Base-by-base conservation (phyloP, 1,140 invertebrate genomes). In the Eubasilissa regina region DNA sequence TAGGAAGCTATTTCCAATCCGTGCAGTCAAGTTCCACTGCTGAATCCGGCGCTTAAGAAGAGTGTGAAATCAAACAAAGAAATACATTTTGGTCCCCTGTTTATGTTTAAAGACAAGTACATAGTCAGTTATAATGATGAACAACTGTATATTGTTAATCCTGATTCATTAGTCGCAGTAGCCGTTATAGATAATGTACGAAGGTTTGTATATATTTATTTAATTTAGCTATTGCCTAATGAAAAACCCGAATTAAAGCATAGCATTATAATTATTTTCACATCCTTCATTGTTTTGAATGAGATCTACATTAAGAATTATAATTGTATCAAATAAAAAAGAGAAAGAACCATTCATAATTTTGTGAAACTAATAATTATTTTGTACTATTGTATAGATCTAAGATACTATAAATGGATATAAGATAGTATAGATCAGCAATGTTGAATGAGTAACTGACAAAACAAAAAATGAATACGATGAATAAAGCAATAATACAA, bases 141-240 rank as follows among this genome's bases (percentile, higher is more conserved):
- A 74, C 85, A 91, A 68, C 87, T 97, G 11, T 94, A 94, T 84
- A 89, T 97, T 13, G 86, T 97, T 13, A 93, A 97, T 90, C 92
- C 95, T 19, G 85, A 90, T 25, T 86, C 89, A 13, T 85, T 92
- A 9, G 88, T 87, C 15, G 89, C 92, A 4, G 86, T 92, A 21
- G 91, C 91, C 0, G 85, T 86, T 0, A 86, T 88, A 10, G 87
- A 88, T 60, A 85, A 88, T 21, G 82, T 89, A 0, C 79, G 87
- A 60, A 85, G 85, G 87, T 89, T 21, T 56, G 70, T 74, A 15
- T 15, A 68, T 47, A 15, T 68, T 47, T 68, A 68, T 56, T 56
- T 56, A n/a, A n/a, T 15, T 56, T 56, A 25, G 17, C 12, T 25
- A 10, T 64, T 64, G 17, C 9, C 7, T 25, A 64, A 1, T 64